Conservation (phyloP, 2,888 invertebrate genomes). For the Vandiemenella viatica region DNA sequence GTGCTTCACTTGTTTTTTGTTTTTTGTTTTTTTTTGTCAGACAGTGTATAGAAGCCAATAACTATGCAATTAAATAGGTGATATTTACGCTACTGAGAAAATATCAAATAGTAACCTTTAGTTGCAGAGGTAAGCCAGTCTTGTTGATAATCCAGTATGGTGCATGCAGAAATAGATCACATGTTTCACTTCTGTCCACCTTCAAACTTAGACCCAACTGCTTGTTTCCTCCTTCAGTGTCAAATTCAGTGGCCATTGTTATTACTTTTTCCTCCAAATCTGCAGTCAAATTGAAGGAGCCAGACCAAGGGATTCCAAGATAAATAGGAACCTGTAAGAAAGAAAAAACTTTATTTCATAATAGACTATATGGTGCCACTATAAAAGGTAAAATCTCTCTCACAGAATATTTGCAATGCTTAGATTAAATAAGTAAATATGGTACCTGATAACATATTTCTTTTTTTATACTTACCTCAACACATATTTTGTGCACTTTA, state of each 20-base stretch:
- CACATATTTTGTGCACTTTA: constrained; percentile 35
- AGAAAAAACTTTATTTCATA: not conserved
- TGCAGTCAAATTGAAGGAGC: constrained; percentile 47
- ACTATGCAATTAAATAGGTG: too few relatives aligned
- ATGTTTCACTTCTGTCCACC: constrained; percentile 43
- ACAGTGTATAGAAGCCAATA: too few relatives aligned
- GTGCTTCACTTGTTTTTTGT: too few relatives aligned
- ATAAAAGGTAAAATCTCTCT: not conserved
- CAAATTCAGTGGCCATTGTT: constrained; percentile 48
- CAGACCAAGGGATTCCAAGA: constrained; percentile 52
- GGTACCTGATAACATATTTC: too few relatives aligned
- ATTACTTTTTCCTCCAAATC: constrained; percentile 38
- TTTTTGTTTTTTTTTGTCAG: too few relatives aligned
- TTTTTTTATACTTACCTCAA: constrained; percentile 24
- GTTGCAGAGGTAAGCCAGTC: constrained; percentile 64
- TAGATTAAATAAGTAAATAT: too few relatives aligned
- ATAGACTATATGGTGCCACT: not conserved
- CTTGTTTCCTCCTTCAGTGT: constrained; percentile 46
- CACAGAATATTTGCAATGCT: too few relatives aligned
- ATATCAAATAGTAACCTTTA: constrained; percentile 61
- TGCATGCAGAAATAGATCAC: constrained; percentile 54
- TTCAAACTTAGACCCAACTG: constrained; percentile 52
- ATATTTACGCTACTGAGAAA: too few relatives aligned
- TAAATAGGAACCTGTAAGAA: constrained; percentile 39
- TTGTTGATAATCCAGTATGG: constrained; percentile 86